These are phyloP conservation scores for Galleria mellonella DNA, from an alignment of 1,140 invertebrate species.

Conservation along the genomic window DNA sequence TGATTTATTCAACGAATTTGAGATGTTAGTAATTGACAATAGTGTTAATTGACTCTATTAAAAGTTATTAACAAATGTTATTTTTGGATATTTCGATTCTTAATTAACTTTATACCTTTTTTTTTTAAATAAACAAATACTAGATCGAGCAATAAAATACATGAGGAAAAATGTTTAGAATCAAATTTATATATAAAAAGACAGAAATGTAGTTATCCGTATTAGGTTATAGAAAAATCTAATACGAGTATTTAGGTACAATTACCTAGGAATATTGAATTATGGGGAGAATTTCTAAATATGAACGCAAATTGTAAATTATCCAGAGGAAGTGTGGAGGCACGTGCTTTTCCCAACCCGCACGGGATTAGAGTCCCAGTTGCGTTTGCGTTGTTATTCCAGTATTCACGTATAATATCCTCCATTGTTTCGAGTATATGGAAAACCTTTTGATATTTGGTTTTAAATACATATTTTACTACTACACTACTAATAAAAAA, in stretches of 20 bases:
- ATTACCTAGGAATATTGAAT: too few species aligned
- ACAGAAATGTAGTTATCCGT: too few species aligned
- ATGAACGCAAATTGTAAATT: conserved; percentile 58
- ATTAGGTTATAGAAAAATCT: too few species aligned
- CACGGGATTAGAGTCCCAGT: conserved; percentile 53
- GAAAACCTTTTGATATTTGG: conserved; percentile 32
- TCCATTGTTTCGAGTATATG: conserved; percentile 43
- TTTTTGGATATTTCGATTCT: too few species aligned
- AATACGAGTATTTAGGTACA: too few species aligned
- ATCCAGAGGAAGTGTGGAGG: conserved; percentile 37
- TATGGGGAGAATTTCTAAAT: conserved; percentile 31
- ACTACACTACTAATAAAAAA: too few species aligned
- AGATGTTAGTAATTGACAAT: conserved; percentile 39
- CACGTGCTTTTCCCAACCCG: conserved; percentile 45
- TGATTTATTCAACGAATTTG: conserved; percentile 48
- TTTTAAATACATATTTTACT: conserved; percentile 12
- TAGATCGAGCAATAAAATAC: too few species aligned
- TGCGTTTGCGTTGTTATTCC: conserved; percentile 52
- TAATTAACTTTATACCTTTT: too few species aligned
- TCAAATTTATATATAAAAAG: too few species aligned
- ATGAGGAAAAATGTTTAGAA: too few species aligned
- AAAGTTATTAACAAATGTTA: neutral
- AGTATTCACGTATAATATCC: conserved; percentile 40
- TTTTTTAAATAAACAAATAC: too few species aligned
- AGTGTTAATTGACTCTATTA: conserved; percentile 10